Evolutionary conservation across 2,888 invertebrate species (phyloP), one percentile per base, ranked within the genome.

Genomic region (Lepidonotus clava): DNA sequence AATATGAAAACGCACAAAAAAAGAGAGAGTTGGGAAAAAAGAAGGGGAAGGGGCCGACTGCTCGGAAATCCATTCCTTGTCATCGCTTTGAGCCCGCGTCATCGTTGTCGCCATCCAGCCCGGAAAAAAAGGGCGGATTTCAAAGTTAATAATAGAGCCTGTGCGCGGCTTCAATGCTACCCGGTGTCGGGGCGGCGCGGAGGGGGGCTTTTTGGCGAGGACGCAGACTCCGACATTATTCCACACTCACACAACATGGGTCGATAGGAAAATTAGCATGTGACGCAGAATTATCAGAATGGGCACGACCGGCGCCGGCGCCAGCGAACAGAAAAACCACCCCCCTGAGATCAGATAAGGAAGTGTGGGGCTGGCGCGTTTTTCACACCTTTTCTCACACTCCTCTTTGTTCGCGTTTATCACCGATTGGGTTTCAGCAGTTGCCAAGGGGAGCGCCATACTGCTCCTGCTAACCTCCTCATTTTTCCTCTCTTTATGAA

Each of bases 191-290:
- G 28, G 21, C 61, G 61, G 61, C 61, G 28, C 61, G 11, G 61
- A 32, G 61, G 61, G 61, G 24, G 61, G n/a, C n/a, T n/a, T n/a
- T n/a, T 18, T 11, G 61, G 28, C 28, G 61, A 24, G 28, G 28
- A 24, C 53, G 53, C 53, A 53, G 61, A 24, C 61, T 24, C 61
- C 28, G 61, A 61, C 61, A 61, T 61, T 61, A 61, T 61, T 61
- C 28, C 61, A 61, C 61, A 24, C 28, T 32, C 24, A 61, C 61
- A 24, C 61, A 61, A 61, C 61, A 61, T 61, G 61, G 61, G 61
- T 24, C 61, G 61, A 61, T 61, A 61, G 61, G 61, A 61, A 61
- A 61, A 61, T 61, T 61, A 61, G 61, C 61, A 61, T 61, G 61
- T 61, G 61, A 61, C 61, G 28, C 61, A 28, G 61, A 61, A 61